Base-by-base conservation (phyloP, 1,140 invertebrate species). In the Zelostemma sp. region DNA sequence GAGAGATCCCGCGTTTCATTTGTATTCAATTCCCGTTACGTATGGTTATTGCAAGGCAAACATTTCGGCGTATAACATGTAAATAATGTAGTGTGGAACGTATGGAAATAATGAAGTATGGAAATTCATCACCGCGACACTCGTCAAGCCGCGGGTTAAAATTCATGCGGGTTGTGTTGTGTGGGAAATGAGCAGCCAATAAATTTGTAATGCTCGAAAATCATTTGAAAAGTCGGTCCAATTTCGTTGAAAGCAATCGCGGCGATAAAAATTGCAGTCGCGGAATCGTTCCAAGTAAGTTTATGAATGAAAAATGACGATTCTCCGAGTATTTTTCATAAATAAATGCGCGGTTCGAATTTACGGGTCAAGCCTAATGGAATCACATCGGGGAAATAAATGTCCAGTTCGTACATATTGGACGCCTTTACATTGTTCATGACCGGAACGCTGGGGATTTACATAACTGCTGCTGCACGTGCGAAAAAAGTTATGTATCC, bases 1-100 rank as follows among this genome's bases (percentile, higher is more conserved):
- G n/a, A n/a, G n/a, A n/a, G n/a, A n/a, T n/a, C n/a, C n/a, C 40
- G 51, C 51, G 60, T 66, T 40, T 31, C 41, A 70, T 70, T 70
- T 50, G 67, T 70, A 72, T 74, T 65, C 61, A 63, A 63, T 68
- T 63, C 43, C 25, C 62, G 66, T 72, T 74, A 56, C 53, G 16
- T 47, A 63, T 8, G 21, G 60, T 63, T 61, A 53, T 57, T 72
- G 46, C 61, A 59, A 56, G 40, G 50, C 54, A 66, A 60, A 67
- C 64, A 67, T 56, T 61, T 61, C 57, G 56, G 28, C 45, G 40
- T 60, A 61, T 67, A 31, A 16, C 47, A 41, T 25, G n/a, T n/a
- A n/a, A n/a, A n/a, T n/a, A n/a, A n/a, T n/a, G n/a, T n/a, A n/a
- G n/a, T n/a, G n/a, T n/a, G n/a, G n/a, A n/a, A n/a, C n/a, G n/a